These are phyloP conservation scores for Coregonus ussuriensis DNA, from an alignment of 2,797 vertebrate species.

Conservation along the genomic window DNA sequence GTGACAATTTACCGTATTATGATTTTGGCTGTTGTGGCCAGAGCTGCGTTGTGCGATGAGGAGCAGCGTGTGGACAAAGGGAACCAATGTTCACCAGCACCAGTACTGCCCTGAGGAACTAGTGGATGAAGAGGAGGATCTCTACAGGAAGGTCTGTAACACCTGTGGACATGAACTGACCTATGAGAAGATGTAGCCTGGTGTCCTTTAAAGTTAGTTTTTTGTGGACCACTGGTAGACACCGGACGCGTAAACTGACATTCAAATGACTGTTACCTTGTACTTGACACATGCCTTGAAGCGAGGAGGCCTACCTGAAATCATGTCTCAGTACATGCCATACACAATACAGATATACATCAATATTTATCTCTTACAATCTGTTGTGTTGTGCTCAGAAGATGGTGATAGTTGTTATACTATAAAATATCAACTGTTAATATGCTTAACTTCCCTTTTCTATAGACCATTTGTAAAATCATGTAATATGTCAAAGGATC, in stretches of 20 bases:
- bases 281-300: not conserved
- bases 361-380: too few species aligned
- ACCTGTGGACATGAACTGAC: conserved; percentile 89
- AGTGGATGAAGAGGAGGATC: conserved; percentile 86
- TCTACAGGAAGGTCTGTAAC: conserved; percentile 87
- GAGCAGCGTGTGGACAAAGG: conserved; percentile 93
- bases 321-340: not conserved
- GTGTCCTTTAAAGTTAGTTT: not conserved
- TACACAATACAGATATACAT: not conserved
- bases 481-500: not conserved
- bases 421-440: not conserved
- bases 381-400: not conserved
- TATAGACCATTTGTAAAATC: not conserved
- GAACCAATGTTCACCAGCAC: conserved; percentile 82
- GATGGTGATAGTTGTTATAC: not conserved
- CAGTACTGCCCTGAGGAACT: conserved; percentile 91
- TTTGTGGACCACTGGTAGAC: not conserved
- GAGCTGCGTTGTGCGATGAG: conserved; percentile 89
- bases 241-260: not conserved
- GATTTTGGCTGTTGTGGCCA: conserved; percentile 49
- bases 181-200: conserved; percentile 93
- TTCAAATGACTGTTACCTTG: not conserved
- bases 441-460: not conserved
- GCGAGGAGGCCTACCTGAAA: not conserved
- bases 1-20: not conserved